phyloP scores from a whole-genome alignment of 37 sponge, comb jelly and placozoan species.

The Halichondria panicea region DNA sequence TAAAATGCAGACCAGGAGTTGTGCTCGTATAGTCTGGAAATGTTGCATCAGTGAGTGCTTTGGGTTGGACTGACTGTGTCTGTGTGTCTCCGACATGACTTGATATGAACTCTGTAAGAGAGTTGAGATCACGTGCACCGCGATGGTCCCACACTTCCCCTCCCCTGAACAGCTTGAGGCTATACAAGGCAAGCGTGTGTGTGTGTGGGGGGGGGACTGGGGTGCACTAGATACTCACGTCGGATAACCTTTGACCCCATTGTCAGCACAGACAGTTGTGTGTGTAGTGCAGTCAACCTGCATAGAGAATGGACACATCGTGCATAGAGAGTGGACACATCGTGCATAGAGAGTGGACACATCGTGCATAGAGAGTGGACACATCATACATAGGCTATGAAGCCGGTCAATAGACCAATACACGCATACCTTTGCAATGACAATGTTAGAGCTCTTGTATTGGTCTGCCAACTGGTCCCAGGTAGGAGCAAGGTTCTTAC shows the following conservation, averaged over 20 bases:
- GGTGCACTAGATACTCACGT: conserved; percentile 18
- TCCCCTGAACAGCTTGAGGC: conserved; percentile 46
- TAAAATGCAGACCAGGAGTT: conserved; percentile 36
- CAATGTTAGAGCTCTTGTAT: neutral
- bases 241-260: conserved; percentile 51
- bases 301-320: neutral
- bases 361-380: too few species aligned
- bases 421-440: conserved; percentile 41
- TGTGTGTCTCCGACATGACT: neutral
- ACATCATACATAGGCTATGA: neutral
- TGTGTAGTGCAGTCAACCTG: conserved; percentile 63
- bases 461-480: conserved; percentile 40
- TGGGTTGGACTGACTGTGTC: too few species aligned
- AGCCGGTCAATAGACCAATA: neutral
- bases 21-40: neutral
- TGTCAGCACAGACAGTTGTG: conserved; percentile 32
- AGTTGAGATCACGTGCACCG: conserved; percentile 32
- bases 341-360: too few species aligned
- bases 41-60: conserved; percentile 34
- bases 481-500: conserved; percentile 50
- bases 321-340: too few species aligned
- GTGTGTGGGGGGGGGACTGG: neutral
- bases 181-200: neutral
- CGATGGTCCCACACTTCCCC: neutral
- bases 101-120: conserved; percentile 36